Evolutionary conservation across 2,888 invertebrate species (phyloP).

Genomic region (Mantis religiosa): DNA sequence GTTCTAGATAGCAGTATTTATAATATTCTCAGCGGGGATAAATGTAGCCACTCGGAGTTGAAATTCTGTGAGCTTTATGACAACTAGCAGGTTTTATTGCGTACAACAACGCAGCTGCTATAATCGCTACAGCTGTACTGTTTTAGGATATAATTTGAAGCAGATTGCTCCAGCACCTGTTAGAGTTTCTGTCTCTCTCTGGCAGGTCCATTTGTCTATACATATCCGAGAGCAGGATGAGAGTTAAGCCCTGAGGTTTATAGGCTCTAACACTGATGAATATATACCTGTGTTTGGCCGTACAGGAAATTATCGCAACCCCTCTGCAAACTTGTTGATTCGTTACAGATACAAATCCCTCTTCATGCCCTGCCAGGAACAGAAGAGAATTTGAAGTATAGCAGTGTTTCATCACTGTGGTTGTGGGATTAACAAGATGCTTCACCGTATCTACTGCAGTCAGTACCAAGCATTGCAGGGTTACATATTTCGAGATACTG

Average conservation of each 20-base stretch:
- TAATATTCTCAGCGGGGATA: too few species aligned
- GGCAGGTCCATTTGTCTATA: background rate
- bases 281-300: background rate
- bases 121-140: background rate
- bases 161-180: background rate
- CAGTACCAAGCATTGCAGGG: too few species aligned
- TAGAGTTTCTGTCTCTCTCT: background rate
- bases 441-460: too few species aligned
- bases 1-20: too few species aligned
- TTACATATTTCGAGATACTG: too few species aligned
- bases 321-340: background rate
- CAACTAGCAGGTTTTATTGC: background rate
- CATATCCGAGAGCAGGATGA: background rate
- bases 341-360: background rate
- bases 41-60: too few species aligned
- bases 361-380: background rate
- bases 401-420: too few species aligned
- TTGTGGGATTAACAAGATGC: too few species aligned
- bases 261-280: background rate
- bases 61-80: too few species aligned
- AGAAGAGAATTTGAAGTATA: background rate
- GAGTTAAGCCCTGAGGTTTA: background rate
- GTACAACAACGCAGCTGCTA: background rate
- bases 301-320: background rate
- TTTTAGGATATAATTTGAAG: background rate